A percentile compares a stretch with the other conserved stretches of the same genome.
Conservation (phyloP, 2,797 vertebrate species). For the Rhynchotus rufescens region DNA sequence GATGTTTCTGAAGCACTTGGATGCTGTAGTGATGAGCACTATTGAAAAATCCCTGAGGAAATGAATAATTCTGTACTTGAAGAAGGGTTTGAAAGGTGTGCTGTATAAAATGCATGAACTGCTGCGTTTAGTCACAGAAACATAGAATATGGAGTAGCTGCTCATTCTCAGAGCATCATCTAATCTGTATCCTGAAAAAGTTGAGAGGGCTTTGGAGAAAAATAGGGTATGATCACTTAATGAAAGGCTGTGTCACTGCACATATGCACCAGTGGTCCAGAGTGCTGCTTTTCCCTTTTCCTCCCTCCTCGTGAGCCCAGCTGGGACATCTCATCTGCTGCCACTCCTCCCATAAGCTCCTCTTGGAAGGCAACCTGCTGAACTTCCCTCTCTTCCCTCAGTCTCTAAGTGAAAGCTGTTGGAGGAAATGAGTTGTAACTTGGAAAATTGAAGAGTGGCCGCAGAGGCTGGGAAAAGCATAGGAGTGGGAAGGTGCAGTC, state of each 20-base stretch:
- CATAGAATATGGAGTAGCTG: background rate
- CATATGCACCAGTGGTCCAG: fast-evolving
- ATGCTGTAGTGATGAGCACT: background rate
- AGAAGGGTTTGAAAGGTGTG: background rate
- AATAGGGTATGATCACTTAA: background rate
- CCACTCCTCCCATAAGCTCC: background rate
- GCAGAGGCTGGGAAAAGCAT: background rate
- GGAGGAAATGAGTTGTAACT: background rate
- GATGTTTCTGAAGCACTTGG: background rate
- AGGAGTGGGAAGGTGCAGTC: background rate
- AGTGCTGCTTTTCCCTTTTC: background rate
- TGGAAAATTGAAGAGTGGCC: background rate
- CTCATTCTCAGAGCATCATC: background rate
- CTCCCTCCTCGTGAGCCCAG: background rate
- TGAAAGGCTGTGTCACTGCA: background rate
- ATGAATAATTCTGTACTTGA: constrained; percentile 10
- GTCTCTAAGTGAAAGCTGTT: background rate
- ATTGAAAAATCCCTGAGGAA: constrained; percentile 11
- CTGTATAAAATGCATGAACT: background rate
- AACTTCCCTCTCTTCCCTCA: background rate
- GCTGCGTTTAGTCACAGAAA: background rate
- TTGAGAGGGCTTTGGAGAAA: background rate
- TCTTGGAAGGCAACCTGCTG: background rate
- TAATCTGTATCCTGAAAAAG: background rate
- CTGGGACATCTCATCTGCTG: background rate